Base-by-base conservation (phyloP, 2,888 invertebrate species). In the Chorisops tibialis region DNA sequence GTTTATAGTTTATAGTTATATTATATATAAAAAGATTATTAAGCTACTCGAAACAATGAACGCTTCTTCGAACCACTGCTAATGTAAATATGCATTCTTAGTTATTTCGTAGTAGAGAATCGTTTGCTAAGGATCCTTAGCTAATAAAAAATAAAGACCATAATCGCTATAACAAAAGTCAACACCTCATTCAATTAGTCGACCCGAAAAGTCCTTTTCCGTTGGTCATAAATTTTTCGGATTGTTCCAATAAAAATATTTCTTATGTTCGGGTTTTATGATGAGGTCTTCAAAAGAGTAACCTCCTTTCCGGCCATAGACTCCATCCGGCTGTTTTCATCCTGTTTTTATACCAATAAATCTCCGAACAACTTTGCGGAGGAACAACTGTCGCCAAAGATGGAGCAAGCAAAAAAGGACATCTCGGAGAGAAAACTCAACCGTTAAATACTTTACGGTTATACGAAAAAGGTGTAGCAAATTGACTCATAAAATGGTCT, bases 401-500 rank as follows among this genome's bases (percentile, higher is more conserved):
- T 9, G 30, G 30, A 7, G 30, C 7, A 37, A 37, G 16, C 41
- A 41, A 16, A 41, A 12, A 41, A 41, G 41, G 5, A 41, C 6
- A 12, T 30, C 30, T 30, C 19, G n/a, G 11, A 12, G 39, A 48
- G 54, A 21, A 56, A 59, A 64, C 56, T 61, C 52, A 64, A 64
- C 61, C 64, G 64, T 64, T 64, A 64, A 64, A 64, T 58, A 64
- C 64, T 61, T 64, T 64, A 64, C 61, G 64, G 61, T 58, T 64
- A 64, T 61, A 56, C 39, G 58, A 52, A 61, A 61, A 64, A 64
- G 64, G 64, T 64, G 64, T 64, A 61, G 64, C 64, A 64, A 64
- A 64, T 64, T 64, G 64, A 64, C 64, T 64, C 61, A 64, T 64
- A 64, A 64, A 64, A 64, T 59, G 59, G 51, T 64, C 64, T 61